These are phyloP conservation scores for Geodia barretti DNA, from an alignment of 37 sponge, comb jelly and placozoan species.

Conservation along the genomic window DNA sequence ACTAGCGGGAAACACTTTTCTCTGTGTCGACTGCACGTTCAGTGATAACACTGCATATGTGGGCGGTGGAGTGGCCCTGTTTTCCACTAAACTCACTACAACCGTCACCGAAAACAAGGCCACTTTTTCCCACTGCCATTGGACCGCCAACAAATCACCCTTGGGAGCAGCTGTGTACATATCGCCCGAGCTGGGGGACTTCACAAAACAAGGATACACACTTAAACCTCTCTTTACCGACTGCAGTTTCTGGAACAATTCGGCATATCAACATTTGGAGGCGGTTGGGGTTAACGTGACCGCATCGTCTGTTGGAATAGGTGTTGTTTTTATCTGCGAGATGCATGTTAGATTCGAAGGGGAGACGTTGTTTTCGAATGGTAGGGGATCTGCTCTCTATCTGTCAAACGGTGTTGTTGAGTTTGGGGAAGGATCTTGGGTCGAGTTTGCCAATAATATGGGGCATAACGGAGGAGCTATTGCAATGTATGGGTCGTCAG, in stretches of 20 bases:
- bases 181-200: neutral
- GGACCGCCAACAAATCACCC: neutral
- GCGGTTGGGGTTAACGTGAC: neutral
- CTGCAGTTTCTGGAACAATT: neutral
- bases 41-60: neutral
- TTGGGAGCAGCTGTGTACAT: neutral
- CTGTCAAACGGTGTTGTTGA: neutral
- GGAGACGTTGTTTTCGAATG: neutral
- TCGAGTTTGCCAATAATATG: neutral
- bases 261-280: neutral
- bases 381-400: neutral
- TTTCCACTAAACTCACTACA: neutral
- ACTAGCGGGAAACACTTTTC: neutral
- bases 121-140: neutral
- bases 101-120: neutral
- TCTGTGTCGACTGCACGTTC: neutral
- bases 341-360: neutral
- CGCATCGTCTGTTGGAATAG: neutral
- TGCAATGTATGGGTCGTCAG: neutral
- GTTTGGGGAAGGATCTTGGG: neutral
- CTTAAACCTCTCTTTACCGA: neutral
- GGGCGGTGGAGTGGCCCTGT: neutral
- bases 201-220: neutral
- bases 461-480: neutral
- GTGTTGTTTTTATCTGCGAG: neutral